Percentiles rank a stretch among this genome's conserved stretches.
Evolutionary conservation across 2,113 vertebrate species (phyloP).

Genomic region (Neogale vison): DNA sequence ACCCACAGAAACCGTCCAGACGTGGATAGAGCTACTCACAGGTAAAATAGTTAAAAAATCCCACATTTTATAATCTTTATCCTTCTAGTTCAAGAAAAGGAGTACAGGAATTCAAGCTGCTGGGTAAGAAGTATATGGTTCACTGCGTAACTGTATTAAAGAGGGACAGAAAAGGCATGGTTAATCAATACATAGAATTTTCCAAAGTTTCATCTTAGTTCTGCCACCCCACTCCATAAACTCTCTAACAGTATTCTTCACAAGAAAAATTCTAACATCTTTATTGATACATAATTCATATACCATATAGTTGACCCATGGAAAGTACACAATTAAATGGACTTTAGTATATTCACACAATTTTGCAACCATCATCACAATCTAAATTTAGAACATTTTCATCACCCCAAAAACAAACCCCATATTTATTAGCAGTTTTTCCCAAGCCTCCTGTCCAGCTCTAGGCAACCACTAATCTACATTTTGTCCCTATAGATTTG

Average conservation of each 20-base stretch:
- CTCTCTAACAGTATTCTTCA: background rate
- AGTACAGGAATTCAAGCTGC: background rate
- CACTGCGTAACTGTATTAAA: background rate
- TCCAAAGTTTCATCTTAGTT: background rate
- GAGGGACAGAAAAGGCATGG: background rate
- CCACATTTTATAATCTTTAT: slow-evolving; percentile 34
- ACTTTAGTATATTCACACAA: background rate
- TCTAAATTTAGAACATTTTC: background rate
- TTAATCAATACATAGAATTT: background rate
- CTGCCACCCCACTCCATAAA: background rate
- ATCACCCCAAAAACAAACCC: background rate
- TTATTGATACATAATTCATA: background rate
- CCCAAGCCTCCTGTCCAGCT: background rate
- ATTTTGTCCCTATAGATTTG: background rate
- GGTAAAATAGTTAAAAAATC: slow-evolving; percentile 77
- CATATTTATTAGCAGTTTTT: background rate
- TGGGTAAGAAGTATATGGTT: background rate
- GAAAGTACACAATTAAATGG: background rate
- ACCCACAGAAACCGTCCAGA: slow-evolving; percentile 86
- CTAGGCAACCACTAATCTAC: background rate
- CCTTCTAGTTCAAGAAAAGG: background rate
- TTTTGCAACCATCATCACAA: background rate
- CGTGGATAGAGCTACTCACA: slow-evolving; percentile 91
- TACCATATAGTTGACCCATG: background rate
- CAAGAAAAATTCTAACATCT: background rate